Percentiles rank a stretch among this genome's conserved stretches.
phyloP scores from a whole-genome alignment of 2,888 invertebrate genomes.

The Caenorhabditis sp. region DNA sequence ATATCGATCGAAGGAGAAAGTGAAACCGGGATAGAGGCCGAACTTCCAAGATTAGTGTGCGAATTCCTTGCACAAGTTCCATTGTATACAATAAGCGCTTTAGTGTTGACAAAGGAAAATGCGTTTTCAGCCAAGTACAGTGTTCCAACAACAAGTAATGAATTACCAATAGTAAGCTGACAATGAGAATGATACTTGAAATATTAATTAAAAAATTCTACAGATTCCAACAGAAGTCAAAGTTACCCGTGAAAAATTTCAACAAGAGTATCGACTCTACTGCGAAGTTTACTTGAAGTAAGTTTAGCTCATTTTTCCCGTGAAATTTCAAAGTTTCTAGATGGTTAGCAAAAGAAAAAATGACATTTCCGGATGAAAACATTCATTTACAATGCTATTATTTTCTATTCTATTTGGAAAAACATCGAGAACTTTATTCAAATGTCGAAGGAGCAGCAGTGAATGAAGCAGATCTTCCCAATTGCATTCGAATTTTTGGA shows the following conservation, averaged over 20 bases:
- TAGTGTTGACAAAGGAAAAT: conserved; percentile 12
- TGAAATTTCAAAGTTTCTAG: conserved; percentile 2
- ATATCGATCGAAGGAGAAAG: conserved; percentile 2
- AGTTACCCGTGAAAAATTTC: conserved; percentile 13
- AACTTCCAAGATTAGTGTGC: conserved; percentile 7
- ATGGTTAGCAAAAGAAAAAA: conserved; percentile 4
- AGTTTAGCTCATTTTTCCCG: not conserved
- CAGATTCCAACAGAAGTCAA: conserved; percentile 19
- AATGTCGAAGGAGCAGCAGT: conserved; percentile 32
- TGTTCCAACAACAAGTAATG: not conserved
- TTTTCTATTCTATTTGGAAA: conserved; percentile 22
- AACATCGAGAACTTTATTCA: conserved; percentile 35
- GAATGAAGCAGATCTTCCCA: conserved; percentile 27
- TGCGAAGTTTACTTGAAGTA: conserved; percentile 5
- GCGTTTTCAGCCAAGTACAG: conserved; percentile 23
- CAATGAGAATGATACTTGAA: no score
- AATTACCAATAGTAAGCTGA: not conserved
- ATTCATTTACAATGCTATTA: not conserved
- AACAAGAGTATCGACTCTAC: conserved; percentile 15
- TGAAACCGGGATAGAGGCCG: conserved; percentile 8
- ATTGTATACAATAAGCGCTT: conserved; percentile 12
- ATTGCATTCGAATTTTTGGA: conserved; percentile 30
- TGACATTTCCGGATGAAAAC: conserved; percentile 10
- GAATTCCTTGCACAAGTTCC: conserved; percentile 25
- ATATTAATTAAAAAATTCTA: not conserved